These are phyloP conservation scores for Panagrolaimus sp. DNA, from an alignment of 1,140 invertebrate species.

Conservation along the genomic window DNA sequence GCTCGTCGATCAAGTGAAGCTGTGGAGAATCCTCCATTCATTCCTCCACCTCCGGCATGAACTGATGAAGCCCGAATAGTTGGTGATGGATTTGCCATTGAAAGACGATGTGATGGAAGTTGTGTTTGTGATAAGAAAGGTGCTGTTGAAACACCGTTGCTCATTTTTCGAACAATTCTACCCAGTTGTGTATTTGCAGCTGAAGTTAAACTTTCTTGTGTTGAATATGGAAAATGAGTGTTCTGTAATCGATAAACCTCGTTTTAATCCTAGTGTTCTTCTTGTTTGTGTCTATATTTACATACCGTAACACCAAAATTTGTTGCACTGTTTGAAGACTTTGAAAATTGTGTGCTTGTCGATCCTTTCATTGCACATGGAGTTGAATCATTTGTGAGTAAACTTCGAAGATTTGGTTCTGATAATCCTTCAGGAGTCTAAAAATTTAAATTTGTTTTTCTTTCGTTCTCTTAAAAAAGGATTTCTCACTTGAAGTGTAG, in stretches of 20 bases:
- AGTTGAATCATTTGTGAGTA: slow-evolving; percentile 11
- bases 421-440: slow-evolving; percentile 10
- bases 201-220: slow-evolving; percentile 13
- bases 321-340: background rate
- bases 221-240: background rate
- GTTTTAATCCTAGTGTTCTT: too few relatives aligned
- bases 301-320: slow-evolving; percentile 13
- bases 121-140: background rate
- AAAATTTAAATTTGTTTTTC: background rate
- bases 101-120: background rate
- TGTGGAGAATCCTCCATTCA: slow-evolving; percentile 12
- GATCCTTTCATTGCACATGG: background rate
- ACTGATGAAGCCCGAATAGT: background rate
- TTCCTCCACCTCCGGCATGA: background rate
- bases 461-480: slow-evolving; percentile 18
- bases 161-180: slow-evolving; percentile 20
- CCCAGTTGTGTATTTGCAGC: background rate
- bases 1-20: slow-evolving; percentile 21
- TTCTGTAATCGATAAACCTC: too few relatives aligned
- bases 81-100: slow-evolving; percentile 11
- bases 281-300: too few relatives aligned
- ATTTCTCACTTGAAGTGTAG: slow-evolving; percentile 45
- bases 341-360: background rate
- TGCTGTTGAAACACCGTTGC: slow-evolving; percentile 5
- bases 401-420: slow-evolving; percentile 21